These are phyloP conservation scores for Aelia acuminata DNA, from an alignment of 2,888 invertebrate species.

Conservation along the genomic window DNA sequence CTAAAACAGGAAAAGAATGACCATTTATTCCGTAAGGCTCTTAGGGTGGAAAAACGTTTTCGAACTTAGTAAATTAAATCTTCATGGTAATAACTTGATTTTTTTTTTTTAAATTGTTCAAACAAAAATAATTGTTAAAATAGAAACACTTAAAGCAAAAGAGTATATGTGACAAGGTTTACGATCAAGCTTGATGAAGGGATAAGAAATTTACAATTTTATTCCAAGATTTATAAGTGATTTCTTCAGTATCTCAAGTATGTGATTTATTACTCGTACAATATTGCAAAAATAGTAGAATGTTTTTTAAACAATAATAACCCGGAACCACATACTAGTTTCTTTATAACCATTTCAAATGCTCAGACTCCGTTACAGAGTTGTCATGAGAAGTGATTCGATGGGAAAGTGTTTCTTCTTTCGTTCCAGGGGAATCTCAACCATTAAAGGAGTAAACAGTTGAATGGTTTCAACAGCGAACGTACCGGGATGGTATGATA, in stretches of 20 bases:
- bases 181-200: no score
- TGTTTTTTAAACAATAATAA: not conserved
- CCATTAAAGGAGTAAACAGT: constrained; percentile 33
- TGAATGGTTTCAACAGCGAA: constrained; percentile 18
- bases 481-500: not conserved
- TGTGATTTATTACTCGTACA: not conserved
- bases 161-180: no score
- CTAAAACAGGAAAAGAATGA: not conserved
- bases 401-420: constrained; percentile 34
- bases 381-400: not conserved
- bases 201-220: no score
- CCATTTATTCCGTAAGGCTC: not conserved
- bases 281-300: not conserved
- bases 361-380: not conserved
- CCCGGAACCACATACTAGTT: not conserved
- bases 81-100: not conserved
- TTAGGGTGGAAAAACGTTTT: not conserved
- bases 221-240: no score
- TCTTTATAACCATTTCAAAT: constrained; percentile 6
- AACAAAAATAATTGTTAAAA: no score
- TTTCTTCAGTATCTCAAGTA: not conserved
- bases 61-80: not conserved
- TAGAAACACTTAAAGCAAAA: no score
- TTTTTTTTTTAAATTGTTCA: not conserved
- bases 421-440: not conserved